Evolutionary conservation across 2,888 invertebrate species (phyloP), one percentile per base, ranked within the genome.

Genomic region (Caenorhabditis imperialis): DNA sequence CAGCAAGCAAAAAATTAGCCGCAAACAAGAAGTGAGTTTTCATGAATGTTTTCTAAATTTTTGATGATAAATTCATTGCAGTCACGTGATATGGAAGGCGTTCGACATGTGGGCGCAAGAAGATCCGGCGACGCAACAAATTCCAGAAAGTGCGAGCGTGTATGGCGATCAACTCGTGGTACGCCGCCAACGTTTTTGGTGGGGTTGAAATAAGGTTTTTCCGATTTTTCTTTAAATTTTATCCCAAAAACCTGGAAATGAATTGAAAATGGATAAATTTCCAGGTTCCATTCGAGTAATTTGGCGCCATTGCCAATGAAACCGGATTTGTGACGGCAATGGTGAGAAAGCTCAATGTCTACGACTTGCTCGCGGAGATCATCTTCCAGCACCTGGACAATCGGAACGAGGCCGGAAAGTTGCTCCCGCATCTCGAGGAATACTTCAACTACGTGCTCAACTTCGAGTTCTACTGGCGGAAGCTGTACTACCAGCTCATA

Each of bases 91-190:
- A n/a, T n/a, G n/a, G n/a, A n/a, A n/a, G n/a, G n/a, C n/a, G n/a
- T n/a, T n/a, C n/a, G 62, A 62, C 27, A n/a, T 1, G 4, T 62
- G 53, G 62, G 20, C 53, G 8, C 18, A 37, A 1, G 53, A 62
- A 16, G 45, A 53, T 2, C 53, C 62, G 30, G 5, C 37, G 45
- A 12, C 45, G 53, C 4, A 7, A 7, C 14, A 18, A 14, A 25
- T 61, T 51, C 7, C 40, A 42, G 6, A 14, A 35, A 12, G 27
- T 61, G n/a, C n/a, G n/a, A n/a, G n/a, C n/a, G n/a, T n/a, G n/a
- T n/a, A n/a, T n/a, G n/a, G n/a, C n/a, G n/a, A n/a, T n/a, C n/a
- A n/a, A n/a, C n/a, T n/a, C n/a, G n/a, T n/a, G n/a, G n/a, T n/a
- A n/a, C n/a, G n/a, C n/a, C n/a, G n/a, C n/a, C n/a, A n/a, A n/a